Conservation (phyloP, 2,888 invertebrate species). For the Drosophila phalerata region DNA sequence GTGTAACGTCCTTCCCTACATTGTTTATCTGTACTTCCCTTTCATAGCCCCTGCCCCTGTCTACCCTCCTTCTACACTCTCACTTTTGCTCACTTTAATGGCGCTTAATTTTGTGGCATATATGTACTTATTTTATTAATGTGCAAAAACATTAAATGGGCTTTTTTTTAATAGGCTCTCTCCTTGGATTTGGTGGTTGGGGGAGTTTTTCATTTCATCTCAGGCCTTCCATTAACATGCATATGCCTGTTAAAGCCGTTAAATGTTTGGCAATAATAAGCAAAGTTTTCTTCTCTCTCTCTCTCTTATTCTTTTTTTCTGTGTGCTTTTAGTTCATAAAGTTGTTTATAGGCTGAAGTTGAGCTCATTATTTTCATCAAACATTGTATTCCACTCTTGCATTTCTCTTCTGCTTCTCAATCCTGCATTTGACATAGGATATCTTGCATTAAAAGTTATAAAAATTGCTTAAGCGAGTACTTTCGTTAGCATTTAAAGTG, state of each 20-base stretch:
- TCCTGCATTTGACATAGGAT: no score
- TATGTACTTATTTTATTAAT: constrained; percentile 68
- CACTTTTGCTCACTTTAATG: constrained; percentile 56
- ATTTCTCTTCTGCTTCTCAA: constrained; percentile 5
- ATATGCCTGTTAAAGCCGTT: constrained; percentile 33
- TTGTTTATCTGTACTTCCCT: constrained; percentile 55
- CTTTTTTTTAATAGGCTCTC: constrained; percentile 43
- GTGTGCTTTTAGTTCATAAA: constrained; percentile 57
- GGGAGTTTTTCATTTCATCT: constrained; percentile 33
- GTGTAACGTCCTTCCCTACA: constrained; percentile 52
- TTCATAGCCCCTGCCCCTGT: constrained; percentile 7
- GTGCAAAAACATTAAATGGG: constrained; percentile 61
- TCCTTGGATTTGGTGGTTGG: constrained; percentile 1
- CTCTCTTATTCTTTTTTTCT: constrained; percentile 6
- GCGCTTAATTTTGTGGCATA: constrained; percentile 66
- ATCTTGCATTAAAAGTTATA: constrained; percentile 53
- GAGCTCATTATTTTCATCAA: constrained; percentile 44
- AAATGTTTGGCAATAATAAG: constrained; percentile 38
- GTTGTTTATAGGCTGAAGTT: constrained; percentile 54
- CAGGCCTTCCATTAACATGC: constrained; percentile 41
- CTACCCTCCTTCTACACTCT: neutral
- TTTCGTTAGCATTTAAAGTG: constrained; percentile 15
- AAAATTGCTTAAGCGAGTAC: constrained; percentile 13
- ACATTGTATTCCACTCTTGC: constrained; percentile 61
- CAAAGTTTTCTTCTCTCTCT: constrained; percentile 33